A percentile compares a stretch with the other conserved stretches of the same genome.
These are phyloP conservation scores for Cephus sareptanus DNA, from an alignment of 2,888 invertebrate genomes.

Conservation along the genomic window DNA sequence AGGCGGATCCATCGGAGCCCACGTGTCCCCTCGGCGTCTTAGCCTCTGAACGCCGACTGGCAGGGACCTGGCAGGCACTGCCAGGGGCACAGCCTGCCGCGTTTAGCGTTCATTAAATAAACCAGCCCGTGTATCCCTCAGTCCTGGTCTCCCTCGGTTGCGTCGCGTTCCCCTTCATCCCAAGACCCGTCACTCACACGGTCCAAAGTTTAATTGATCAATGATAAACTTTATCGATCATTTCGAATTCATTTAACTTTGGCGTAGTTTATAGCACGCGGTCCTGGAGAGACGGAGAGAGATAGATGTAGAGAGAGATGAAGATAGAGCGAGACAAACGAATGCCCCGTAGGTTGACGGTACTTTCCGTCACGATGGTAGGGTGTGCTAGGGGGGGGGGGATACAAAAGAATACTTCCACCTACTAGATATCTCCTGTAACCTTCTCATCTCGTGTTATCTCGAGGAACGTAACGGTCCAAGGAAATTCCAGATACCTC, in stretches of 20 bases:
- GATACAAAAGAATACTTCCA: background rate
- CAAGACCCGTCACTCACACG: conserved; percentile 60
- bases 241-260: conserved; percentile 67
- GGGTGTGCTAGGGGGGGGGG: background rate
- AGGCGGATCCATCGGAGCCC: conserved; percentile 10
- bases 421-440: background rate
- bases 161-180: conserved; percentile 31
- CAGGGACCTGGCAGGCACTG: conserved; percentile 25
- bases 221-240: conserved; percentile 67
- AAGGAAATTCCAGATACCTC: conserved; percentile 9
- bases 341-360: background rate
- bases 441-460: background rate
- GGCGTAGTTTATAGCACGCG: conserved; percentile 57
- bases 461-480: conserved; percentile 5
- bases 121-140: conserved; percentile 42
- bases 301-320: background rate
- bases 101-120: conserved; percentile 64
- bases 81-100: conserved; percentile 34
- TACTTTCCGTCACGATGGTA: background rate
- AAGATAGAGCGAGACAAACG: background rate
- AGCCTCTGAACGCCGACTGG: conserved; percentile 30
- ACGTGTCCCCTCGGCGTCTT: conserved; percentile 1
- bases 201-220: conserved; percentile 66
- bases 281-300: conserved; percentile 15
- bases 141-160: conserved; percentile 5